A percentile compares a stretch with the other conserved stretches of the same genome.
phyloP scores from a whole-genome alignment of 2,888 invertebrate species.

The Galerucella pusilla region DNA sequence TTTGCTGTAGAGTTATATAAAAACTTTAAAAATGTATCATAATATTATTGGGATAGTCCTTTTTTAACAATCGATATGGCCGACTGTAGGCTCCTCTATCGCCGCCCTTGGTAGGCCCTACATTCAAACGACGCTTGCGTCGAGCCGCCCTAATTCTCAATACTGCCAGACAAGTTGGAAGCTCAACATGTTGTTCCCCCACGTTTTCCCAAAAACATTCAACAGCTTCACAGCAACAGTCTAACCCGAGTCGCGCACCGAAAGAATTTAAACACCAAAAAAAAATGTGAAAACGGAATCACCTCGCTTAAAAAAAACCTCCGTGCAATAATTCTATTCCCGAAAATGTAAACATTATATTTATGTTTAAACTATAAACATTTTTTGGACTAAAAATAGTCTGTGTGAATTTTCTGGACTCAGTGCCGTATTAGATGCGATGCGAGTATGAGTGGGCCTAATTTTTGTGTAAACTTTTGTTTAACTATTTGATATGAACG shows the following conservation, averaged over 20 bases:
- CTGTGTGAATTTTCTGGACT: conserved; percentile 7
- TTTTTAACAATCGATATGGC: conserved; percentile 18
- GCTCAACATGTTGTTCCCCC: conserved; percentile 38
- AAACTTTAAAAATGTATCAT: not conserved
- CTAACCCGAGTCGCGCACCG: conserved; percentile 11
- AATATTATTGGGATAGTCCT: conserved; percentile 6
- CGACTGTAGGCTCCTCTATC: not conserved
- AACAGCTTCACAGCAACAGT: conserved; percentile 29
- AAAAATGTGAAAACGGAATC: conserved; percentile 17
- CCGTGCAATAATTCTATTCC: conserved; percentile 15
- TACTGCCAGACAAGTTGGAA: conserved; percentile 49
- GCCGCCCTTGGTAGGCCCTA: conserved; percentile 32
- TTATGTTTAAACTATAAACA: conserved; percentile 22
- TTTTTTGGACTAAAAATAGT: conserved; percentile 24
- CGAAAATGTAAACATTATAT: conserved; percentile 22
- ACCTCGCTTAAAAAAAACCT: conserved; percentile 11
- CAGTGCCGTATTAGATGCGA: conserved; percentile 11
- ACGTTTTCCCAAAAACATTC: conserved; percentile 28
- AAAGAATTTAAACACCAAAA: not conserved
- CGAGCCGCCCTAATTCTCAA: conserved; percentile 52
- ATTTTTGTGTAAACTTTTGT: conserved; percentile 10
- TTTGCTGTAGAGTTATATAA: too few relatives aligned
- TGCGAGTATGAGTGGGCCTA: conserved; percentile 6
- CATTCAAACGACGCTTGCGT: conserved; percentile 53
- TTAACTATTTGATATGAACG: conserved; percentile 19